A percentile compares a stretch with the other conserved stretches of the same genome.
Evolutionary conservation across 1,140 invertebrate species (phyloP).

Genomic region (Lysiphlebus fabarum): DNA sequence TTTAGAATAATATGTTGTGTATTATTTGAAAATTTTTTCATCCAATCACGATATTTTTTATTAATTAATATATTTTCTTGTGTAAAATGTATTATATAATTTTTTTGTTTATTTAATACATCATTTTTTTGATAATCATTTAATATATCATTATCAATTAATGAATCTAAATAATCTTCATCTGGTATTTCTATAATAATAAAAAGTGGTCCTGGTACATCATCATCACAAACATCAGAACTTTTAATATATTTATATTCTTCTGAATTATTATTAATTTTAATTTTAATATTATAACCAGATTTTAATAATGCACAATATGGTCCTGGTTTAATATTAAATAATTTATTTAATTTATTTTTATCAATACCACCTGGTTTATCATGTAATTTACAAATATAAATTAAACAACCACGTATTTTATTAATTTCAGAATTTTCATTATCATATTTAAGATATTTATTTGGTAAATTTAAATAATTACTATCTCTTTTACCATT

Average conservation of each 20-base stretch:
- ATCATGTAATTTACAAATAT: constrained; percentile 63
- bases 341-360: constrained; percentile 76
- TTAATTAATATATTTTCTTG: constrained; percentile 65
- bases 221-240: constrained; percentile 72
- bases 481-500: constrained; percentile 37
- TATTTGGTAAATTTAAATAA: too few relatives aligned
- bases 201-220: constrained; percentile 68
- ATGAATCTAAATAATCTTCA: constrained; percentile 64
- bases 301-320: constrained; percentile 77
- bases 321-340: constrained; percentile 73
- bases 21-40: constrained; percentile 65
- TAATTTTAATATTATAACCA: constrained; percentile 68
- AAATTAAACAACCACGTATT: constrained; percentile 33
- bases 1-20: constrained; percentile 77
- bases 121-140: constrained; percentile 55
- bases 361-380: constrained; percentile 71
- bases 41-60: constrained; percentile 66
- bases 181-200: constrained; percentile 82
- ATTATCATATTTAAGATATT: not conserved
- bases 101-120: constrained; percentile 55
- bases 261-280: constrained; percentile 45
- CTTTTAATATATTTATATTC: constrained; percentile 74
- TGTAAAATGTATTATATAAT: constrained; percentile 82
- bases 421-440: constrained; percentile 22
- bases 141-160: constrained; percentile 59